Evolutionary conservation across 2,113 vertebrate species (phyloP).

Genomic region (Mesoclemmys tuberculata): DNA sequence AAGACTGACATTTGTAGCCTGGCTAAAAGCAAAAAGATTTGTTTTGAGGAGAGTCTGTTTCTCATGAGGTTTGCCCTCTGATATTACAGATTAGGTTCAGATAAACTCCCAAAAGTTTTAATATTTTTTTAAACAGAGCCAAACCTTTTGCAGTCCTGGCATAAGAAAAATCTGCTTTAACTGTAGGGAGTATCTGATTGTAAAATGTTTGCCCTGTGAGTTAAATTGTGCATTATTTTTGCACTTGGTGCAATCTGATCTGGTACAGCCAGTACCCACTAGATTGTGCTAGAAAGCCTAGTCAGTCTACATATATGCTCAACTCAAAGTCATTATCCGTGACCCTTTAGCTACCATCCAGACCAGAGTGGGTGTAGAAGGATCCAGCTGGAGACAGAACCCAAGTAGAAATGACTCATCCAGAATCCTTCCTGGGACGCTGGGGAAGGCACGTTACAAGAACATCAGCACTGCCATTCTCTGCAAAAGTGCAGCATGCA

Average conservation of each 20-base stretch:
- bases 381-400: background rate
- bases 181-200: background rate
- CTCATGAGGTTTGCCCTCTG: background rate
- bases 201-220: background rate
- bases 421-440: background rate
- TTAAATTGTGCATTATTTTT: background rate
- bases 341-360: background rate
- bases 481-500: background rate
- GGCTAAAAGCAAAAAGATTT: background rate
- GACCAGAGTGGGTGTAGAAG: background rate
- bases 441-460: background rate
- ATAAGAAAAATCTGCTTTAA: background rate
- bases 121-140: background rate
- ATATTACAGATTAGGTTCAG: background rate
- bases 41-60: background rate
- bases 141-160: background rate
- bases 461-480: background rate
- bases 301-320: background rate
- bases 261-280: background rate
- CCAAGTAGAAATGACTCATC: background rate
- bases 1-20: rapidly evolving
- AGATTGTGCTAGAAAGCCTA: background rate
- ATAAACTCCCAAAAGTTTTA: background rate
- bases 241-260: background rate
- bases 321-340: background rate